Percentiles rank a stretch among this genome's conserved stretches.
These are phyloP conservation scores for Berghia stephanieae DNA, from an alignment of 1,140 invertebrate species.

Conservation along the genomic window DNA sequence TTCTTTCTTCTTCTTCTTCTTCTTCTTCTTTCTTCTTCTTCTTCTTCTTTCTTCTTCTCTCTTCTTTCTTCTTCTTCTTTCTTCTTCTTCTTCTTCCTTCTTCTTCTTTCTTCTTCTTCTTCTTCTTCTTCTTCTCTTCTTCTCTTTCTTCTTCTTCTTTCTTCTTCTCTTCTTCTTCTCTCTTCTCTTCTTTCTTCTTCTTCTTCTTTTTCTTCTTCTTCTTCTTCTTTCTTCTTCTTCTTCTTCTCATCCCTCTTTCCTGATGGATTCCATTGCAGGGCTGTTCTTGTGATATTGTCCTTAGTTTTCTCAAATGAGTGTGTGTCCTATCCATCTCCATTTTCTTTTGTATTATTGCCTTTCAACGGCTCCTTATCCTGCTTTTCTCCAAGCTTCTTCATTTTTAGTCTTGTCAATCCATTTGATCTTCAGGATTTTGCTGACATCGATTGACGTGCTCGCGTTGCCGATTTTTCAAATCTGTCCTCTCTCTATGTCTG, in stretches of 20 bases:
- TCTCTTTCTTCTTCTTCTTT: neutral
- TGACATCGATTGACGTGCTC: no score
- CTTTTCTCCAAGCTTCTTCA: no score
- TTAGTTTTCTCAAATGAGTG: no score
- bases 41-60: conserved; percentile 4
- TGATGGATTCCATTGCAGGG: no score
- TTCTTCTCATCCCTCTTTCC: neutral
- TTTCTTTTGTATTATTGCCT: no score
- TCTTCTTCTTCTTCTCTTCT: neutral
- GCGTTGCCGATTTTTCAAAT: no score
- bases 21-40: neutral
- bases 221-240: neutral
- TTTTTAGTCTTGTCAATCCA: no score
- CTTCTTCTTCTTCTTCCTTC: neutral
- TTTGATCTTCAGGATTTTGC: no score
- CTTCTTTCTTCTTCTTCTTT: conserved; percentile 14
- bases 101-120: neutral
- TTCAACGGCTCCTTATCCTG: no score
- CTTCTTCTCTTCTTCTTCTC: neutral
- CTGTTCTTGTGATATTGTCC: no score
- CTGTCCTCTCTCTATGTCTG: no score
- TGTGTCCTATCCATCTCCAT: no score
- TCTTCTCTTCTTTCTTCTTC: neutral
- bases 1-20: conserved; percentile 3
- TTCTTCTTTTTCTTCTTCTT: neutral